phyloP scores from a whole-genome alignment of 2,113 vertebrate species.

The Himantopus leucocephalus region DNA sequence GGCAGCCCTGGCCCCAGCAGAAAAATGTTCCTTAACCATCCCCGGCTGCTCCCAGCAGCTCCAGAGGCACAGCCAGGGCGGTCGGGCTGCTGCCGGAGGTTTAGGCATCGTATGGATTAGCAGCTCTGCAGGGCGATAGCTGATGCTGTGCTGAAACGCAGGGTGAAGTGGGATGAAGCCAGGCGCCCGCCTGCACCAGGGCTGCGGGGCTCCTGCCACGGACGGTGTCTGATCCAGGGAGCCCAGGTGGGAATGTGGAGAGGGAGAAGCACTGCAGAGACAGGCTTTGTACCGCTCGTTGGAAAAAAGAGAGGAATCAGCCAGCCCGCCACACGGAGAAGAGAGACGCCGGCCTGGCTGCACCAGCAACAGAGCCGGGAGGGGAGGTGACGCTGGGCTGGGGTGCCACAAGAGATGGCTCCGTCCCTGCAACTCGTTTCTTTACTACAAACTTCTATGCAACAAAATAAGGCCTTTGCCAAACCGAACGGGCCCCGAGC shows the following conservation, averaged over 20 bases:
- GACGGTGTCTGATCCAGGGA: accelerated
- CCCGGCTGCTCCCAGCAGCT: not conserved
- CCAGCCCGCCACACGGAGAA: accelerated
- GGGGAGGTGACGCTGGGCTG: not conserved
- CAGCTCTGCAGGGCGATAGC: not conserved
- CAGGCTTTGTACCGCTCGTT: accelerated
- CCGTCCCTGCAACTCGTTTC: not conserved
- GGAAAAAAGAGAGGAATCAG: not conserved
- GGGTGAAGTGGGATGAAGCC: not conserved
- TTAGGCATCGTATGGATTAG: not conserved
- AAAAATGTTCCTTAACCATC: not conserved
- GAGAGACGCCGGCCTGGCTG: accelerated
- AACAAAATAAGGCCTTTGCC: constrained; percentile 46
- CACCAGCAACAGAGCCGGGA: not conserved
- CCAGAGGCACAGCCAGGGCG: not conserved
- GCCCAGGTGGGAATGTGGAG: not conserved
- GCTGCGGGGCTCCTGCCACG: not conserved
- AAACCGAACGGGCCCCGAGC: not conserved
- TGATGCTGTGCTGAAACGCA: not conserved
- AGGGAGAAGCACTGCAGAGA: not conserved
- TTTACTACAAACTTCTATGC: constrained; percentile 13
- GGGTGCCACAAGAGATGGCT: not conserved
- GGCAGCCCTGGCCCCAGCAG: not conserved
- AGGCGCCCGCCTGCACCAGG: not conserved
- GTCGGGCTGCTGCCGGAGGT: not conserved